Conservation (phyloP, 1,140 invertebrate genomes). For the Globodera ellingtonae region DNA sequence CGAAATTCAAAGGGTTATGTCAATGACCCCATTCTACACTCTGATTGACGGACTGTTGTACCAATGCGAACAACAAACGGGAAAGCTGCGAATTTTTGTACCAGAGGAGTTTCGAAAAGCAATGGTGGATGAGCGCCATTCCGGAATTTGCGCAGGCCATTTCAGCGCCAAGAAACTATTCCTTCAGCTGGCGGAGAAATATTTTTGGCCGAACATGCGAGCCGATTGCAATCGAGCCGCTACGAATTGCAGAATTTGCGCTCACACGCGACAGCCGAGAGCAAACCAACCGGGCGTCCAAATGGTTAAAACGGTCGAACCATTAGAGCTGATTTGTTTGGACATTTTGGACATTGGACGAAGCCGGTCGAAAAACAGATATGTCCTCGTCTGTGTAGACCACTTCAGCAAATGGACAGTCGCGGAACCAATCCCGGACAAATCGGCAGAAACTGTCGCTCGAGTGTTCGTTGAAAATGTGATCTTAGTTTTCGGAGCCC, state of each 20-base stretch:
- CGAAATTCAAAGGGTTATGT: not conserved
- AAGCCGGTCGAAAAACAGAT: not conserved
- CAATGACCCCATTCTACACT: not conserved
- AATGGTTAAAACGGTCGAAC: not conserved
- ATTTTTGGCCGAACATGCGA: constrained; percentile 17
- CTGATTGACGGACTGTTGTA: constrained; percentile 4
- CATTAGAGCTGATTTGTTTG: constrained; percentile 3
- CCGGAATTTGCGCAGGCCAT: constrained; percentile 4
- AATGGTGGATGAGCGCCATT: constrained; percentile 10
- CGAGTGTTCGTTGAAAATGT: constrained; percentile 10
- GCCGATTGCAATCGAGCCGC: not conserved
- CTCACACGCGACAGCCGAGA: constrained; percentile 15
- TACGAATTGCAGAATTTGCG: constrained; percentile 10
- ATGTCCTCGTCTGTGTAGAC: not conserved
- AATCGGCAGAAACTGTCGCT: constrained; percentile 1
- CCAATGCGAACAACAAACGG: not conserved
- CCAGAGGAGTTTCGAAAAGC: constrained; percentile 14
- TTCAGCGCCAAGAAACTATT: constrained; percentile 4
- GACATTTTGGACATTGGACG: constrained; percentile 11
- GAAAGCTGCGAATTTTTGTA: constrained; percentile 9
- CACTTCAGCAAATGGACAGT: constrained; percentile 12
- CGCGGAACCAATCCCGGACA: constrained; percentile 3
- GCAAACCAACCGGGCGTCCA: constrained; percentile 13
- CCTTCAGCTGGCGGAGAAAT: constrained; percentile 11
- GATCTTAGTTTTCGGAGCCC: constrained; percentile 8